Percentiles rank a stretch among this genome's conserved stretches.
Conservation (phyloP, 2,797 vertebrate species). For the Choloepus didactylus region DNA sequence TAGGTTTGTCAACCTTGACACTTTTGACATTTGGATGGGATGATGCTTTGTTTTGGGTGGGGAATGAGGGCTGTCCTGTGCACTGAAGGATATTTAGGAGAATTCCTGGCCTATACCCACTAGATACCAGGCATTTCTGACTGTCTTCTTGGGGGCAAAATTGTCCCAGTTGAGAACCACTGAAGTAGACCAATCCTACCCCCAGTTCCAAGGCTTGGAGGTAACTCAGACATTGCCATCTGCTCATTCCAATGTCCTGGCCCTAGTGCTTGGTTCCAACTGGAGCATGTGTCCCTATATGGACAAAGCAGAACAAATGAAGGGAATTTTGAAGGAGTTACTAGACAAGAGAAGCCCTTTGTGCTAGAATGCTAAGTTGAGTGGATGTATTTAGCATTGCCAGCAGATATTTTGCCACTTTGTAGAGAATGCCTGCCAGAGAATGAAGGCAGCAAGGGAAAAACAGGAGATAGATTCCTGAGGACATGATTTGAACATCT, state of each 20-base stretch:
- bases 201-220: not conserved
- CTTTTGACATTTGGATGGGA: not conserved
- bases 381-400: not conserved
- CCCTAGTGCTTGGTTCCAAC: not conserved
- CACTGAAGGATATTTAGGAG: not conserved
- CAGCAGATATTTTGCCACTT: constrained; percentile 21
- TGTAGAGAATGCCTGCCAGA: not conserved
- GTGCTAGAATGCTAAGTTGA: not conserved
- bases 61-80: not conserved
- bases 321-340: not conserved
- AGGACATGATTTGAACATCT: not conserved
- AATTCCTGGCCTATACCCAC: not conserved
- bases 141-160: not conserved
- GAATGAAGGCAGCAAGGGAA: not conserved
- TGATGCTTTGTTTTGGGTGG: not conserved
- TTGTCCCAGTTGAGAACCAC: not conserved
- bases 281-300: not conserved
- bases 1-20: not conserved
- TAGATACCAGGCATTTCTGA: not conserved
- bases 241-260: not conserved
- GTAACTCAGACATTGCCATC: not conserved
- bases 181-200: not conserved
- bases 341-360: not conserved
- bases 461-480: not conserved
- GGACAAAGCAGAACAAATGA: not conserved